Conservation (phyloP, 2,888 invertebrate genomes). For the Vanessa cardui region DNA sequence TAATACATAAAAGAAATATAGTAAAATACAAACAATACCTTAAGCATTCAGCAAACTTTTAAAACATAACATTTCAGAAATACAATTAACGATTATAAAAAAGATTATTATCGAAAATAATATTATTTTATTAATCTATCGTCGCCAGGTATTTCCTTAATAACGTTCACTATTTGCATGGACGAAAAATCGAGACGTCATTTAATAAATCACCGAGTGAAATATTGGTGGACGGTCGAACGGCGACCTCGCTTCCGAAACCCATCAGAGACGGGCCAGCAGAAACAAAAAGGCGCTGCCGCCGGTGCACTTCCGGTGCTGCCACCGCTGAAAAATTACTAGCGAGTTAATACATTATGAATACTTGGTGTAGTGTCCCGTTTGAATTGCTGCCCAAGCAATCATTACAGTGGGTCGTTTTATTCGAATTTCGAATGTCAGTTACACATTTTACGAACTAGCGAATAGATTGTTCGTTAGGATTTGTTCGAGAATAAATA, state of each 20-base stretch:
- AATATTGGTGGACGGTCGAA: conserved; percentile 72
- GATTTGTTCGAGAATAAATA: neutral
- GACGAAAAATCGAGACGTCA: conserved; percentile 48
- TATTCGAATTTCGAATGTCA: conserved; percentile 5
- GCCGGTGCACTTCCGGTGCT: conserved; percentile 70
- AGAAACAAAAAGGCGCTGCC: conserved; percentile 76
- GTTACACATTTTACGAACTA: neutral
- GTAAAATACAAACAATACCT: too few relatives aligned
- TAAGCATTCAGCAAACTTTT: too few relatives aligned
- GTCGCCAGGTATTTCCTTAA: conserved; percentile 15
- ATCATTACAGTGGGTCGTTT: neutral
- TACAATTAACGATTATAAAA: too few relatives aligned
- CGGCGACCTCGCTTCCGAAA: conserved; percentile 77
- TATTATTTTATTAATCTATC: conserved; percentile 6
- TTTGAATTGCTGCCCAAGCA: conserved; percentile 9
- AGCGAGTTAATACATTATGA: conserved; percentile 66
- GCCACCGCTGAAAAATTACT: conserved; percentile 75
- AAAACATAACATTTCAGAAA: too few relatives aligned
- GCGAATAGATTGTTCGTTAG: neutral
- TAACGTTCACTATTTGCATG: conserved; percentile 30
- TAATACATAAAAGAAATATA: too few relatives aligned
- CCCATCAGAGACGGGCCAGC: conserved; percentile 66
- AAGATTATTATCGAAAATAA: neutral
- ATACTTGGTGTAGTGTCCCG: conserved; percentile 41
- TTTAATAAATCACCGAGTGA: conserved; percentile 69